Conservation (phyloP, 2,888 invertebrate species). For the Esperia sulphurella region DNA sequence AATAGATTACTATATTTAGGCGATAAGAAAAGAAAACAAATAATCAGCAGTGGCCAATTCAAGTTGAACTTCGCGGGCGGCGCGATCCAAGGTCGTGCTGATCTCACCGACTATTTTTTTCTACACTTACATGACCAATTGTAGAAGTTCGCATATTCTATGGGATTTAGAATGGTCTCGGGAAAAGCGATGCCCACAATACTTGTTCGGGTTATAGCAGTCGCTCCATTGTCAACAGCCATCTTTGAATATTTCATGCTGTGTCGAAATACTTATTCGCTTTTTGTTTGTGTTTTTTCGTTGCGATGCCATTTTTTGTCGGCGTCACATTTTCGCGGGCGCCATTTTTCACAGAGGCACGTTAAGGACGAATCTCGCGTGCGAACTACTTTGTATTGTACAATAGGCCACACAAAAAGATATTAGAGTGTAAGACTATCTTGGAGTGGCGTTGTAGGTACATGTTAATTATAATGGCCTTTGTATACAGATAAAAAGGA, state of each 20-base stretch:
- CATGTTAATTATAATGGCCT: too few relatives aligned
- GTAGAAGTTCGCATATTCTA: conserved; percentile 29
- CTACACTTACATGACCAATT: conserved; percentile 47
- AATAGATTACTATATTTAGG: too few relatives aligned
- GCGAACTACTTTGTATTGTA: not conserved
- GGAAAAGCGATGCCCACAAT: conserved; percentile 22
- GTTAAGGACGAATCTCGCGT: conserved; percentile 24
- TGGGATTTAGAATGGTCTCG: conserved; percentile 22
- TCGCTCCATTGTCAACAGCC: conserved; percentile 46
- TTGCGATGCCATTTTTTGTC: conserved; percentile 41
- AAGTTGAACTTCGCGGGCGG: conserved; percentile 37
- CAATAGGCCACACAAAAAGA: too few relatives aligned
- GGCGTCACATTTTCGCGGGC: conserved; percentile 53
- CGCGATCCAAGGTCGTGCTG: conserved; percentile 61
- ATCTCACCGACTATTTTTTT: conserved; percentile 69
- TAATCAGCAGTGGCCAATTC: conserved; percentile 52
- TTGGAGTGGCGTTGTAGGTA: too few relatives aligned
- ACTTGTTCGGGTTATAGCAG: conserved; percentile 34
- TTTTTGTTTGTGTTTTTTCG: conserved; percentile 32
- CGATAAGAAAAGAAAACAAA: conserved; percentile 32
- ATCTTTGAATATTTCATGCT: conserved; percentile 57
- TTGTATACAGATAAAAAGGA: too few relatives aligned
- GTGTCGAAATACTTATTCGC: conserved; percentile 42
- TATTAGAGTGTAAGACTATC: too few relatives aligned
- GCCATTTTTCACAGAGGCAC: conserved; percentile 50